Conservation (phyloP, 2,888 invertebrate species). For the Trissolcus japonicus region DNA sequence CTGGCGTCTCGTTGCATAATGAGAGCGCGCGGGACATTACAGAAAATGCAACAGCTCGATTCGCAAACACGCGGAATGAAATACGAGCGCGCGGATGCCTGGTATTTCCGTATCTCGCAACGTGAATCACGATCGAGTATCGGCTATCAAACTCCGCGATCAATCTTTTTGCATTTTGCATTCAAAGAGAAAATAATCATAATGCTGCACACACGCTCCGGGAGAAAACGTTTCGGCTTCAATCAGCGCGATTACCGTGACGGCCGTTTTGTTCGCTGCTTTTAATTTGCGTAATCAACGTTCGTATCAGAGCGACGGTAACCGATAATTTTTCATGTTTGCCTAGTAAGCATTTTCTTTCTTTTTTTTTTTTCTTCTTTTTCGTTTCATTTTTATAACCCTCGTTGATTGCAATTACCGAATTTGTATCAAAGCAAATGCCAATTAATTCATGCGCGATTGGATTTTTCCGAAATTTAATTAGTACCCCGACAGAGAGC, state of each 20-base stretch:
- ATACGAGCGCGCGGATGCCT: slow-evolving; percentile 44
- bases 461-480: no score
- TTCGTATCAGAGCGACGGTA: no score
- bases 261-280: slow-evolving; percentile 5
- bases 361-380: no score
- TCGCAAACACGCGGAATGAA: slow-evolving; percentile 49
- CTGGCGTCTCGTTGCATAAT: slow-evolving; percentile 46
- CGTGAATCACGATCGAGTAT: slow-evolving; percentile 54
- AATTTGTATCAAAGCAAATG: no score
- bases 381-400: no score
- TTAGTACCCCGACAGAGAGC: no score
- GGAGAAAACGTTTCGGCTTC: slow-evolving; percentile 11
- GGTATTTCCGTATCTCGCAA: slow-evolving; percentile 55
- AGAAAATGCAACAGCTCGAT: slow-evolving; percentile 51
- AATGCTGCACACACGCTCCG: slow-evolving; percentile 34
- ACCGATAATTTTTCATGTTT: no score
- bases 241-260: slow-evolving; percentile 5
- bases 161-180: slow-evolving; percentile 45
- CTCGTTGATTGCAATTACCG: no score
- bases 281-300: no score
- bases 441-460: no score
- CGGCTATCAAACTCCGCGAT: slow-evolving; percentile 47
- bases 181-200: slow-evolving; percentile 42
- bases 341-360: no score
- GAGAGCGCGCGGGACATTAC: slow-evolving; percentile 48